These are phyloP conservation scores for Diorhabda carinulata DNA, from an alignment of 1,140 invertebrate species.

Conservation along the genomic window DNA sequence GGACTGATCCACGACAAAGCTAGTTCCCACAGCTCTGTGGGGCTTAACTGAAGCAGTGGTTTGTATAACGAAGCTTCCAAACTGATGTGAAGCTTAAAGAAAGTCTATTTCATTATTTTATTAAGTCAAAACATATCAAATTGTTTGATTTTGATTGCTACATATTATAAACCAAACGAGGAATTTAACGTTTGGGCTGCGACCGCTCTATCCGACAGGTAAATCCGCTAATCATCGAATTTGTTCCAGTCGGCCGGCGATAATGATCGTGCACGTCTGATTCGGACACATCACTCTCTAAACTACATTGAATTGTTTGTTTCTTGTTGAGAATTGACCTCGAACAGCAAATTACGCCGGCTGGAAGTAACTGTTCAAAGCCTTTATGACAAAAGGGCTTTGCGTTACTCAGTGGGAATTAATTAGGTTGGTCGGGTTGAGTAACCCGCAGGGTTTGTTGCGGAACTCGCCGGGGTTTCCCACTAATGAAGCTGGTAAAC, in stretches of 20 bases:
- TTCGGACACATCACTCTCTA: constrained; percentile 27
- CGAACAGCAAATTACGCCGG: constrained; percentile 15
- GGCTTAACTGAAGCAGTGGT: too few species aligned
- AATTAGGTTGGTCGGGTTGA: constrained; percentile 24
- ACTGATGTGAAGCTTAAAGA: too few species aligned
- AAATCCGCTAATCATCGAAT: neutral
- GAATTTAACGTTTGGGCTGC: neutral
- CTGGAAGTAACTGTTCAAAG: constrained; percentile 20
- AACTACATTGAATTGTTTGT: constrained; percentile 13
- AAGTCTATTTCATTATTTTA: too few species aligned
- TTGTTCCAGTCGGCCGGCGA: neutral
- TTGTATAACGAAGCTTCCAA: too few species aligned
- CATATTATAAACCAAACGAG: neutral
- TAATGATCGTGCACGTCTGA: constrained; percentile 6
- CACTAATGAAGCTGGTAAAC: constrained; percentile 10
- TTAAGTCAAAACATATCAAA: too few species aligned
- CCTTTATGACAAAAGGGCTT: constrained; percentile 26
- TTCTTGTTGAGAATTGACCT: constrained; percentile 9
- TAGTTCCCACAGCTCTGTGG: too few species aligned
- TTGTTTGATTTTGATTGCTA: too few species aligned
- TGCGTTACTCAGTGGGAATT: constrained; percentile 25
- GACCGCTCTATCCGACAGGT: neutral
- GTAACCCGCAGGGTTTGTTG: constrained; percentile 21
- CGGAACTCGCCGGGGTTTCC: constrained; percentile 5
- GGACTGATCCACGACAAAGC: too few species aligned